Evolutionary conservation across 2,888 invertebrate species (phyloP), one percentile per base, ranked within the genome.

Genomic region (Panzeria rudis): DNA sequence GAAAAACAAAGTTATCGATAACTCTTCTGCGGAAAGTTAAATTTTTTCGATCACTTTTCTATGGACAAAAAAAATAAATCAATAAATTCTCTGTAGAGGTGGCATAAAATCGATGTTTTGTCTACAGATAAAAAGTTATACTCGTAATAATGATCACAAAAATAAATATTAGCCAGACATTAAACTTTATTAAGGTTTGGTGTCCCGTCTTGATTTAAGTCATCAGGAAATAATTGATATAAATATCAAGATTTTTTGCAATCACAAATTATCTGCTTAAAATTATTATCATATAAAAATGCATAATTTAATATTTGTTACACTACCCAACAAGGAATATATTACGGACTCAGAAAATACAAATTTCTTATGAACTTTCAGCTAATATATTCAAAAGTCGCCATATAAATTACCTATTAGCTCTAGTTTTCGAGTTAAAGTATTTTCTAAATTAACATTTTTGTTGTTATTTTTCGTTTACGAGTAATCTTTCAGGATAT

Each of bases 191-290:
- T 59, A n/a, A 9, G n/a, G 35, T 17, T 29, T 9, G 61, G 38
- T 13, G 23, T 13, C n/a, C 11, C 35, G 13, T 8, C 25, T 25
- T 13, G 25, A 25, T 44, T 59, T 23, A 20, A n/a, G 5, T 20
- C 32, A 61, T 35, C 47, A 47, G 61, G 35, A 59, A 73, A 61
- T 32, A 23, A 35, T 38, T 20, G 15, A 54, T 3, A 54, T 25
- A 9, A 41, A 32, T 15, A 64, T 15, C 38, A 20, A 61, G 20
- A 38, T 20, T 3, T 59, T 59, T 54, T 59, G n/a, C n/a, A n/a
- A n/a, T 61, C 17, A 6, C 1, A 23, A 23, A 2, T 23, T 44
- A 15, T 44, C 15, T 62, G 32, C 47, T 15, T 20, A 17, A 66
- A 17, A 32, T 50, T 50, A 50, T 17, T 20, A 50, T 20, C 20